phyloP scores from a whole-genome alignment of 2,113 vertebrate genomes.

The Damaliscus lunatus region DNA sequence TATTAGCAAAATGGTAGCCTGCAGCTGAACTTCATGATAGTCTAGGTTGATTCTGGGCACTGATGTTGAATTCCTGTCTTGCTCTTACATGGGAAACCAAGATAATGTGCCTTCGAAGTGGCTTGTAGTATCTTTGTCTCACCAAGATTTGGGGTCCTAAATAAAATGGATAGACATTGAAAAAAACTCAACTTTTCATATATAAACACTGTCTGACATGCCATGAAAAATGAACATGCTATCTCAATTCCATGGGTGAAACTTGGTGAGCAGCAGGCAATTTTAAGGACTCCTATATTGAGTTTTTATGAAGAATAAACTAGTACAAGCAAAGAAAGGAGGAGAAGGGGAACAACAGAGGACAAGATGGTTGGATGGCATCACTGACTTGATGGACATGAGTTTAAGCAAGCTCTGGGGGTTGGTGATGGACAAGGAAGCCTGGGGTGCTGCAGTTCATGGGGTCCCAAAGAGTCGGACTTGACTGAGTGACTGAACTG shows the following conservation, averaged over 20 bases:
- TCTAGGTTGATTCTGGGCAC: not conserved
- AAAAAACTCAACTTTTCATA: not conserved
- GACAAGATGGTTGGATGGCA: not conserved
- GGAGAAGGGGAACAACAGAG: not conserved
- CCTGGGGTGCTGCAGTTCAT: not conserved
- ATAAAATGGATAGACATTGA: not conserved
- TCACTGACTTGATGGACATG: not conserved
- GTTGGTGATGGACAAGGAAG: not conserved
- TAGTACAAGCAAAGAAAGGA: slow-evolving; percentile 1
- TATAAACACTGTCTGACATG: not conserved
- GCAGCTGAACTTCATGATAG: not conserved
- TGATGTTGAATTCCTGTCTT: not conserved
- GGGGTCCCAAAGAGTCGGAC: not conserved
- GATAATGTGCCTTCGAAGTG: not conserved
- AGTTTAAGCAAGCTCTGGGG: not conserved
- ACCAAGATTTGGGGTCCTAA: not conserved
- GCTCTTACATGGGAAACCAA: not conserved
- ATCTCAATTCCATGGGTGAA: not conserved
- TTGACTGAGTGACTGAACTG: not conserved
- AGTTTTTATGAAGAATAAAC: slow-evolving; percentile 39
- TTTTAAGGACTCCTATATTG: not conserved
- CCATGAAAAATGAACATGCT: not conserved
- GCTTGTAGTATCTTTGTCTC: slow-evolving; percentile 8
- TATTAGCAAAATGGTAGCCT: not conserved
- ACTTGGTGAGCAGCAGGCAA: slow-evolving; percentile 18